Conservation (phyloP, 2,113 vertebrate species). For the Paralichthys olivaceus region DNA sequence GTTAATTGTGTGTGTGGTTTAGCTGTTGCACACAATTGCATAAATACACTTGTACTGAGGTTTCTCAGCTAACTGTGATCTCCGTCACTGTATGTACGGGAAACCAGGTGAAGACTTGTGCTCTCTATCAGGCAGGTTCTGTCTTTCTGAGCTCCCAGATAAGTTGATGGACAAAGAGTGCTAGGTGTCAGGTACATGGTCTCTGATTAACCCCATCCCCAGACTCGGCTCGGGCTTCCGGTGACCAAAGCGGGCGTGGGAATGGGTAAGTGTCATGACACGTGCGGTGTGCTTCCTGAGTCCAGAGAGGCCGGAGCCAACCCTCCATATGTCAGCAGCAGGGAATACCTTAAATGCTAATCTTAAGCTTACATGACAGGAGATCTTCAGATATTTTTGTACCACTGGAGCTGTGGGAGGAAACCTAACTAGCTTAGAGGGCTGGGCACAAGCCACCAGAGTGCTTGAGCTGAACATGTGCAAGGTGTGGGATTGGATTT, state of each 20-base stretch:
- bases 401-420: neutral
- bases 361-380: slow-evolving; percentile 49
- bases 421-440: slow-evolving; percentile 44
- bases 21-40: neutral
- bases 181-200: neutral
- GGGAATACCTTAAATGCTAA: slow-evolving; percentile 60
- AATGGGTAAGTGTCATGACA: neutral
- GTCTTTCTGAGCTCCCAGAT: neutral
- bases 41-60: neutral
- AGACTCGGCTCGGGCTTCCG: neutral
- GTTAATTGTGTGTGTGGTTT: neutral
- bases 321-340: slow-evolving; percentile 37
- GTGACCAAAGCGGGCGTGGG: neutral
- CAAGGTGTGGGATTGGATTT: neutral
- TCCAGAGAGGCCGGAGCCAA: slow-evolving; percentile 17
- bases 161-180: neutral
- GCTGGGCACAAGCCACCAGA: neutral
- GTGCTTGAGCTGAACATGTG: slow-evolving; percentile 7
- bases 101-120: neutral
- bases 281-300: neutral
- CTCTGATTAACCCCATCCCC: slow-evolving; percentile 24
- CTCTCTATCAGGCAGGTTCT: slow-evolving; percentile 6
- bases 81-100: neutral
- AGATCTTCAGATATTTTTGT: slow-evolving; percentile 54
- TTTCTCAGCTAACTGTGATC: neutral